Conservation (phyloP, 2,888 invertebrate species). For the Sinohyriopsis cumingii region DNA sequence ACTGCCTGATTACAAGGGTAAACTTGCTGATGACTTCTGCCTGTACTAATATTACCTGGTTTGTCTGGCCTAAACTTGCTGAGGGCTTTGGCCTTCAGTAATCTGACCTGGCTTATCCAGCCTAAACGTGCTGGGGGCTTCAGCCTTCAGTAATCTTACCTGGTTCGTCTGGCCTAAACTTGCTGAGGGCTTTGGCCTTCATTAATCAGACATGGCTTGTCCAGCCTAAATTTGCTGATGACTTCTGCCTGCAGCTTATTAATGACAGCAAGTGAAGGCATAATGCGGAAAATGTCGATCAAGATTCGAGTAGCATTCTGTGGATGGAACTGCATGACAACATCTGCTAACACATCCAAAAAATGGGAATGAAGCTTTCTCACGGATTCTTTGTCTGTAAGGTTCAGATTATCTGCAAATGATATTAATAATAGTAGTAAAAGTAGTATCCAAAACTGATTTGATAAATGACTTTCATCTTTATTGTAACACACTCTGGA, state of each 20-base stretch:
- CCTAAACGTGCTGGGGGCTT: too few relatives aligned
- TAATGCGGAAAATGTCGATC: slow-evolving; percentile 49
- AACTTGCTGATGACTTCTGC: too few relatives aligned
- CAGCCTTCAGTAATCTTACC: too few relatives aligned
- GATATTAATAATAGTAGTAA: not conserved
- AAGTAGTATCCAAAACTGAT: too few relatives aligned
- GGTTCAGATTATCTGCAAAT: slow-evolving; percentile 40
- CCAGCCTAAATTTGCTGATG: slow-evolving; percentile 38
- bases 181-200: too few relatives aligned
- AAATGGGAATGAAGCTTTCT: slow-evolving; percentile 46
- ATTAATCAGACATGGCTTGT: slow-evolving; percentile 13
- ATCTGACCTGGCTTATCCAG: too few relatives aligned
- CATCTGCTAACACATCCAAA: slow-evolving; percentile 50
- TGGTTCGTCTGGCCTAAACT: too few relatives aligned
- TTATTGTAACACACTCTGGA: too few relatives aligned
- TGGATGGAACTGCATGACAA: slow-evolving; percentile 42
- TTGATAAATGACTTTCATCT: too few relatives aligned
- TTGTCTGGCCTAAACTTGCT: too few relatives aligned
- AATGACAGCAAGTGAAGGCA: slow-evolving; percentile 46
- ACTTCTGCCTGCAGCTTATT: slow-evolving; percentile 45
- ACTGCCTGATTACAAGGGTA: too few relatives aligned
- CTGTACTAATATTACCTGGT: not conserved
- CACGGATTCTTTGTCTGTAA: slow-evolving; percentile 32
- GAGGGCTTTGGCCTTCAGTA: too few relatives aligned
- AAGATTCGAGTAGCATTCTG: slow-evolving; percentile 42